Conservation (phyloP, 2,888 invertebrate genomes). For the Brenthis daphne region DNA sequence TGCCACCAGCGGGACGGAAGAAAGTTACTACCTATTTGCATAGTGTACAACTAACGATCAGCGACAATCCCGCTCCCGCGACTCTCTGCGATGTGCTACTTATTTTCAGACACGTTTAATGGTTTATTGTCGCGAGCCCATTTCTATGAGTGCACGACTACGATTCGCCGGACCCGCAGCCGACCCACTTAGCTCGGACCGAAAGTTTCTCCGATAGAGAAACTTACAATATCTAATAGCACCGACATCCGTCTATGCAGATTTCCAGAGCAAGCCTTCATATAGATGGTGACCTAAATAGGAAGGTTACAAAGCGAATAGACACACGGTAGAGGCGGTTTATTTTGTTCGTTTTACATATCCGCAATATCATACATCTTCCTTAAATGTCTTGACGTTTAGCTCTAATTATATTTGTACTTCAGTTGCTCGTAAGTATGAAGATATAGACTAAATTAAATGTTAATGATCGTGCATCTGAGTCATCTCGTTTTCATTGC, state of each 20-base stretch:
- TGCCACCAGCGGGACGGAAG: constrained; percentile 68
- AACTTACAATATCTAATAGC: constrained; percentile 78
- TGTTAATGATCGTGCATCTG: constrained; percentile 42
- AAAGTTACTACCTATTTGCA: constrained; percentile 79
- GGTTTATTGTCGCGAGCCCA: constrained; percentile 76
- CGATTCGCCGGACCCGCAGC: constrained; percentile 55
- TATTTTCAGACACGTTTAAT: constrained; percentile 64
- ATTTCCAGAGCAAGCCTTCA: constrained; percentile 78
- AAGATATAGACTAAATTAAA: constrained; percentile 14
- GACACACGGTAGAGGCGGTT: constrained; percentile 54
- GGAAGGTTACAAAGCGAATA: constrained; percentile 60
- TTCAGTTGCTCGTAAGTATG: background rate
- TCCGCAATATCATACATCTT: constrained; percentile 46
- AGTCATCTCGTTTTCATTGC: constrained; percentile 76
- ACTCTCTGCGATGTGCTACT: constrained; percentile 67
- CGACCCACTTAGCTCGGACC: constrained; percentile 75
- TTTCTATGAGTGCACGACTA: constrained; percentile 75
- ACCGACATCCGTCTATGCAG: constrained; percentile 80
- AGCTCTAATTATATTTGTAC: too few relatives aligned
- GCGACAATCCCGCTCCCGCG: constrained; percentile 56
- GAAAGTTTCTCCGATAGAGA: constrained; percentile 80
- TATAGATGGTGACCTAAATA: constrained; percentile 72
- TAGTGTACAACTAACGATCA: constrained; percentile 56
- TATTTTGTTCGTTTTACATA: constrained; percentile 47
- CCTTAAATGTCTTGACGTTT: constrained; percentile 3